These are phyloP conservation scores for Patella depressa DNA, from an alignment of 2,888 invertebrate genomes.

Conservation along the genomic window DNA sequence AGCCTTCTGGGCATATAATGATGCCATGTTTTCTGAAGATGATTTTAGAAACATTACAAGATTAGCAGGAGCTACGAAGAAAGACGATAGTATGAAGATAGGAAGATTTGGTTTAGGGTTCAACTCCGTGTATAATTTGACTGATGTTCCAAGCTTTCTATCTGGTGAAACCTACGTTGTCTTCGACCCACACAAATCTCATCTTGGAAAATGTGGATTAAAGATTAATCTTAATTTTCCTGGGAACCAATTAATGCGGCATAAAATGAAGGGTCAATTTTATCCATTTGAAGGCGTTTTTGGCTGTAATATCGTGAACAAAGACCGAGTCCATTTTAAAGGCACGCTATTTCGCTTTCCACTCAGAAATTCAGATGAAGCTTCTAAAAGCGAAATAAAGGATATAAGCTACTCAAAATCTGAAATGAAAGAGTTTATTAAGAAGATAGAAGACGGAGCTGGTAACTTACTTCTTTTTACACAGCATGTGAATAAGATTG, in stretches of 20 bases:
- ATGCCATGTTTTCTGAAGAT: constrained; percentile 53
- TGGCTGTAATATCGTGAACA: constrained; percentile 41
- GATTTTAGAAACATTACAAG: constrained; percentile 59
- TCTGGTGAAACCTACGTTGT: constrained; percentile 62
- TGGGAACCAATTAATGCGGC: not conserved
- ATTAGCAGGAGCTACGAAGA: constrained; percentile 60
- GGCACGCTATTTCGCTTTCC: constrained; percentile 67
- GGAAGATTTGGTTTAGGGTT: constrained; percentile 67
- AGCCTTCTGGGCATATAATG: constrained; percentile 61
- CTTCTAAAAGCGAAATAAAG: not conserved
- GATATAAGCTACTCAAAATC: not conserved
- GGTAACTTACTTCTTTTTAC: constrained; percentile 65
- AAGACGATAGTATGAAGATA: constrained; percentile 51
- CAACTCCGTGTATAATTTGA: constrained; percentile 67
- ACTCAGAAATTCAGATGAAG: not conserved
- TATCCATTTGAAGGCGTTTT: constrained; percentile 55
- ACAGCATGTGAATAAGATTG: constrained; percentile 57
- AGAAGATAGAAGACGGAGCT: constrained; percentile 48
- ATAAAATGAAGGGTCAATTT: constrained; percentile 50
- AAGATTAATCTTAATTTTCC: not conserved
- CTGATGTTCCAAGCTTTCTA: constrained; percentile 67
- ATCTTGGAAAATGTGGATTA: not conserved
- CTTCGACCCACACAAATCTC: constrained; percentile 63
- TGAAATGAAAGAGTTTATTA: constrained; percentile 47
- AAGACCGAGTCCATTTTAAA: constrained; percentile 29